A percentile compares a stretch with the other conserved stretches of the same genome.
Conservation (phyloP, 23 tunicate genomes). For the Corella eumyota region DNA sequence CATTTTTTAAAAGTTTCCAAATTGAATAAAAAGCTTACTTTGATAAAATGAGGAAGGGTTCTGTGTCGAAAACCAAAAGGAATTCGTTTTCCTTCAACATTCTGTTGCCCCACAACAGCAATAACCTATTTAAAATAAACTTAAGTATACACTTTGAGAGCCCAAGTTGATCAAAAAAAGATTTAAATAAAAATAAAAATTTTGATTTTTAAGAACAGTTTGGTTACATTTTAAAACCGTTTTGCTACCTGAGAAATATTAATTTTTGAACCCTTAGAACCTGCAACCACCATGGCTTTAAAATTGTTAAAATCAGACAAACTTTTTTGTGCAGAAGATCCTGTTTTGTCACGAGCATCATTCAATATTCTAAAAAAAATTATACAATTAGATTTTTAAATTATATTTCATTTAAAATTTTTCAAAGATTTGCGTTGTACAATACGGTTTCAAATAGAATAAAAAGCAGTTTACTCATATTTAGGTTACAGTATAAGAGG, state of each 20-base stretch:
- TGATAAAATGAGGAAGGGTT: conserved; percentile 97
- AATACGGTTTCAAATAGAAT: too few relatives aligned
- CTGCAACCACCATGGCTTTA: conserved; percentile 99
- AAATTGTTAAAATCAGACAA: conserved; percentile 99
- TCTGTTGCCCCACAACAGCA: conserved; percentile 99
- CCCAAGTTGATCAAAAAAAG: not conserved
- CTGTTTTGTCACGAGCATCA: conserved; percentile 99
- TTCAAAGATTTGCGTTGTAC: too few relatives aligned
- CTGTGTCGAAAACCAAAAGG: conserved; percentile 98
- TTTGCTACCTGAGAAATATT: conserved; percentile 99
- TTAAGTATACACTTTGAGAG: too few relatives aligned
- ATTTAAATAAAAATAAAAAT: not conserved
- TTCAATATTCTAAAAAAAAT: conserved; percentile 62
- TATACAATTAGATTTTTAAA: too few relatives aligned
- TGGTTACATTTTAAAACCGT: too few relatives aligned
- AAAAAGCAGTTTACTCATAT: too few relatives aligned
- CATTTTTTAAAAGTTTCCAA: too few relatives aligned
- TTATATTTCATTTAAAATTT: too few relatives aligned
- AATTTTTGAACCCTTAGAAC: conserved; percentile 98
- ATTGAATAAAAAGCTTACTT: too few relatives aligned
- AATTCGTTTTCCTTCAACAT: conserved; percentile 99
- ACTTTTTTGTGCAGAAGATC: conserved; percentile 95
- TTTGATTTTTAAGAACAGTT: not conserved
- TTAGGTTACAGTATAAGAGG: too few relatives aligned
- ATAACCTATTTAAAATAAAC: conserved; percentile 48